Conservation (phyloP, 2,797 vertebrate species). For the Nannoperca australis region DNA sequence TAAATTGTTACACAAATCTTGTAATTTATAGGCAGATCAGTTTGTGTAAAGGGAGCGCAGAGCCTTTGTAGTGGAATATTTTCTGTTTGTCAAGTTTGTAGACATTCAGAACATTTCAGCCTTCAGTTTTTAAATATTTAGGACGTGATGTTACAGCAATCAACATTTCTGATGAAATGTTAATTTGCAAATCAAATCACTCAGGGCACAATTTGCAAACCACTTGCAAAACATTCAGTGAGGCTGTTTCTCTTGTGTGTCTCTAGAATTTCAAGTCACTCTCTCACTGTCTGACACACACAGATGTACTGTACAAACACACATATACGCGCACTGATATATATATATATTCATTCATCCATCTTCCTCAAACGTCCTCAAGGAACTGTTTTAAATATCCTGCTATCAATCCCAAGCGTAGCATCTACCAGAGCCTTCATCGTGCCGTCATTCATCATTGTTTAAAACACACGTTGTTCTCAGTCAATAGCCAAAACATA, state of each 20-base stretch:
- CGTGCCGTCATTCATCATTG: background rate
- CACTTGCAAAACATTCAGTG: slow-evolving; percentile 38
- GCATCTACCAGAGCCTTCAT: background rate
- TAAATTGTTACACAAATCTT: slow-evolving; percentile 31
- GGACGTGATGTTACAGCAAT: background rate
- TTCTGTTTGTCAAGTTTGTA: background rate
- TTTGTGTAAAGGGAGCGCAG: background rate
- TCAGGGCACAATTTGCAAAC: slow-evolving; percentile 35
- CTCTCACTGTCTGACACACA: background rate
- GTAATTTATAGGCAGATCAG: background rate
- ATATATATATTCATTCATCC: background rate
- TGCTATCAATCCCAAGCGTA: background rate
- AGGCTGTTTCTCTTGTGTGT: background rate
- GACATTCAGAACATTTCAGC: background rate
- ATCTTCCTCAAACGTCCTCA: slow-evolving; percentile 24
- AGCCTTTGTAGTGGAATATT: background rate
- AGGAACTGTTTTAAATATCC: background rate
- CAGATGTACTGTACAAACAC: background rate
- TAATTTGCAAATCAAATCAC: slow-evolving; percentile 42
- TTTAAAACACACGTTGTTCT: background rate
- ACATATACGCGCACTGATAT: background rate
- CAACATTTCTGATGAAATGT: slow-evolving; percentile 20
- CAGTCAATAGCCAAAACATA: too few species aligned
- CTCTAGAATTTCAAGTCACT: slow-evolving; percentile 14
- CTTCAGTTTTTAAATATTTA: slow-evolving; percentile 22